phyloP scores from a whole-genome alignment of 1,140 invertebrate species.

The Scylla paramamosain region DNA sequence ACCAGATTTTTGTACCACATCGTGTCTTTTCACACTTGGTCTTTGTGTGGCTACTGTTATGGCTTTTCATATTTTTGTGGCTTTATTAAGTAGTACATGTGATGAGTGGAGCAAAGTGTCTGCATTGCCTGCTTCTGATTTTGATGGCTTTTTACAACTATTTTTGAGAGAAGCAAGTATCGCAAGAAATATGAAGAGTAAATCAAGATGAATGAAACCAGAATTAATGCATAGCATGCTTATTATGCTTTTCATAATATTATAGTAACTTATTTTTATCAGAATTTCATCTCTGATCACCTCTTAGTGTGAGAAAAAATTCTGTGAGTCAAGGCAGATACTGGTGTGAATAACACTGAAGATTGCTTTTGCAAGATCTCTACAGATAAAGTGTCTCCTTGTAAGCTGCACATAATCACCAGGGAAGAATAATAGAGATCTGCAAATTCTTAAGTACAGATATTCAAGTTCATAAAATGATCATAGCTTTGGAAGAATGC shows the following conservation, averaged over 20 bases:
- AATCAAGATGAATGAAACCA: not conserved
- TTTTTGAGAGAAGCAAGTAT: not conserved
- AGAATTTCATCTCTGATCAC: not conserved
- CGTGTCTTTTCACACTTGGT: slow-evolving; percentile 9
- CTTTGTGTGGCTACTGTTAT: not conserved
- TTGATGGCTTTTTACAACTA: not conserved
- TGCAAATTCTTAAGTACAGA: not conserved
- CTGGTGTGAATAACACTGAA: not conserved
- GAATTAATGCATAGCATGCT: not conserved
- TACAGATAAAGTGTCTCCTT: not conserved
- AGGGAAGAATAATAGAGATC: not conserved
- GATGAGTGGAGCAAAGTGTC: not conserved
- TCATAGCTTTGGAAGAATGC: too few species aligned
- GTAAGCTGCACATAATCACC: not conserved
- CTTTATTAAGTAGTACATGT: not conserved
- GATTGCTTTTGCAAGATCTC: not conserved
- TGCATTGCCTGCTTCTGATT: not conserved
- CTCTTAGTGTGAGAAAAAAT: not conserved
- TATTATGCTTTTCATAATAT: not conserved
- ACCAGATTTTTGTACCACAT: not conserved
- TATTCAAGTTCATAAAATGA: not conserved
- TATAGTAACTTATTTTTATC: not conserved
- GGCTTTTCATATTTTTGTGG: not conserved
- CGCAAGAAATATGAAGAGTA: not conserved
- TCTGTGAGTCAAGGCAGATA: not conserved